Percentiles rank a stretch among this genome's conserved stretches.
These are phyloP conservation scores for Ericerus pela DNA, from an alignment of 1,140 invertebrate species.

Conservation along the genomic window DNA sequence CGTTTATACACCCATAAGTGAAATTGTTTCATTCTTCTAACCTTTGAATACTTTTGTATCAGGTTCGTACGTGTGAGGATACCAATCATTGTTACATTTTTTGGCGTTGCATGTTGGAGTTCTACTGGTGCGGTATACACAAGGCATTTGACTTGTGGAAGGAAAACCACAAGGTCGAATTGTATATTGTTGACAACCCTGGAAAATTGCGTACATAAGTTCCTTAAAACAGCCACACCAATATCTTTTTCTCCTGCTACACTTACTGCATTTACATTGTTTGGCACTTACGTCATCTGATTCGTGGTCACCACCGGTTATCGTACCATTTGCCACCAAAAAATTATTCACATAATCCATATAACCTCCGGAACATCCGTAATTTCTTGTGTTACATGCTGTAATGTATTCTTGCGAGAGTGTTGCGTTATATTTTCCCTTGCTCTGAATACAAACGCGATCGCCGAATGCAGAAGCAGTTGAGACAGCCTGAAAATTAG, in stretches of 20 bases:
- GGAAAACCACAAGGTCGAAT: not conserved
- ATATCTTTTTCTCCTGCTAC: not conserved
- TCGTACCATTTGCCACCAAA: conserved; percentile 8
- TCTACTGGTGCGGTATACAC: not conserved
- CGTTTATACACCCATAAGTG: too few relatives aligned
- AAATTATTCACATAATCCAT: conserved; percentile 12
- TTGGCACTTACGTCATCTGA: conserved; percentile 12
- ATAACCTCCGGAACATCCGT: conserved; percentile 15
- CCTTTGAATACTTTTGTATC: too few relatives aligned
- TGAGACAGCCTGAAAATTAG: conserved; percentile 51
- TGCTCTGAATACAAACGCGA: conserved; percentile 46
- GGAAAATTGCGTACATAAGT: not conserved
- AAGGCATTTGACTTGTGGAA: not conserved
- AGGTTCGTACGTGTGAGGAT: too few relatives aligned
- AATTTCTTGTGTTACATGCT: conserved; percentile 9
- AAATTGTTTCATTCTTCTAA: too few relatives aligned
- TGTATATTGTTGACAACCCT: not conserved
- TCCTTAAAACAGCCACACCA: not conserved
- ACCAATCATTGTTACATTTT: not conserved
- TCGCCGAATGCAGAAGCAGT: conserved; percentile 48
- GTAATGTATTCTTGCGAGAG: conserved; percentile 46
- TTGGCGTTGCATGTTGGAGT: not conserved
- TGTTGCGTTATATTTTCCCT: conserved; percentile 36
- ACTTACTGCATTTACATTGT: not conserved
- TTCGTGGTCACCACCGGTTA: conserved; percentile 17